phyloP scores from a whole-genome alignment of 35 echinoderm and acorn worm genomes.

The Stichopus chloronotus region DNA sequence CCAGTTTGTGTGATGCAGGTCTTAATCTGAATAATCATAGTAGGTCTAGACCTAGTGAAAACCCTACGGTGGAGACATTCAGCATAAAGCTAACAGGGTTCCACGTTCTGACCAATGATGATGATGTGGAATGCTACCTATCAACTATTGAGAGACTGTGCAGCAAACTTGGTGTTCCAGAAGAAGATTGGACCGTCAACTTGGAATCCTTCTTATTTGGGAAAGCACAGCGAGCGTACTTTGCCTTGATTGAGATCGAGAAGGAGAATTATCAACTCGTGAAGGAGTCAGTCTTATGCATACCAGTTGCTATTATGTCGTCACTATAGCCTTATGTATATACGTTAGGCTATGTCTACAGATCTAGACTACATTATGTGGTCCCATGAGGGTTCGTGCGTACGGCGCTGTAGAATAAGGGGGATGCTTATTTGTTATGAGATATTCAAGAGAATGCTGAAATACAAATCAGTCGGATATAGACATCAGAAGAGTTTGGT shows the following conservation, averaged over 20 bases:
- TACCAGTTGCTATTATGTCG: too few species aligned
- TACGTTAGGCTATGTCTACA: too few species aligned
- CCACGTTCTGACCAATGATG: neutral
- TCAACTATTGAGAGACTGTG: slow-evolving; percentile 22
- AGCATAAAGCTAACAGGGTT: neutral
- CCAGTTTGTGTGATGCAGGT: neutral
- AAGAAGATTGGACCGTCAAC: neutral
- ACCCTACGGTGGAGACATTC: neutral
- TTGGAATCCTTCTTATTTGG: neutral
- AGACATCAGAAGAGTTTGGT: neutral
- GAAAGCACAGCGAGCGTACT: neutral
- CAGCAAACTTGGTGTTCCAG: neutral
- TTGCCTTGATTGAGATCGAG: neutral
- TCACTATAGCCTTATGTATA: too few species aligned
- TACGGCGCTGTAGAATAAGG: neutral
- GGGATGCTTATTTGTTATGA: neutral
- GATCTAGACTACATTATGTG: neutral
- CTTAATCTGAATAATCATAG: neutral
- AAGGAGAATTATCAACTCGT: slow-evolving; percentile 7
- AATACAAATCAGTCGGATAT: neutral
- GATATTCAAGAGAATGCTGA: neutral
- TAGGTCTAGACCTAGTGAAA: neutral
- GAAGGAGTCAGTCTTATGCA: neutral
- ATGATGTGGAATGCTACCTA: slow-evolving; percentile 3
- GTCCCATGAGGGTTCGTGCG: neutral